Conservation (phyloP, 2,113 vertebrate genomes). For the Gopherus evgoodei region DNA sequence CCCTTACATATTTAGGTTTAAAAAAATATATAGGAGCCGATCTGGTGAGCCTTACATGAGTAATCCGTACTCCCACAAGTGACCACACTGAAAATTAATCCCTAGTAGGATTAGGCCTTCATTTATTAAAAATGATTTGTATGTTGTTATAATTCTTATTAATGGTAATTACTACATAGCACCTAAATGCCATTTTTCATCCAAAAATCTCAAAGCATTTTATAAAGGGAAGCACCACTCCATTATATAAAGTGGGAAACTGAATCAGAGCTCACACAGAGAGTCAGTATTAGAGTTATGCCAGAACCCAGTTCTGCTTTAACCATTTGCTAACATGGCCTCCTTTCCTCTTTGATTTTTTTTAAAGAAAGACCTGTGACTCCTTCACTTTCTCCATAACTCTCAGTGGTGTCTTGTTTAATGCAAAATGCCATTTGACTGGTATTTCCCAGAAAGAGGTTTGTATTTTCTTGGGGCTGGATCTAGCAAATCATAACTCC, state of each 20-base stretch:
- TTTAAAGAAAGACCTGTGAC: neutral
- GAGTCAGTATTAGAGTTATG: neutral
- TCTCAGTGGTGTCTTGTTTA: neutral
- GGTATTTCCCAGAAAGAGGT: neutral
- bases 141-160: neutral
- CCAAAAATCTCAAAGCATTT: neutral
- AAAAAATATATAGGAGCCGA: neutral
- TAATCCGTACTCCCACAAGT: neutral
- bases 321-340: neutral
- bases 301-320: neutral
- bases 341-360: neutral
- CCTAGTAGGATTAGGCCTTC: neutral
- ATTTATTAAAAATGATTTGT: constrained; percentile 17
- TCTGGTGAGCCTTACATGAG: neutral
- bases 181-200: neutral
- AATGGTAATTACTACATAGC: neutral
- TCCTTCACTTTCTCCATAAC: neutral
- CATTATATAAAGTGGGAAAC: neutral
- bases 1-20: neutral
- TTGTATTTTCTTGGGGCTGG: neutral
- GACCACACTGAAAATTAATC: neutral
- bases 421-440: neutral
- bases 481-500: neutral
- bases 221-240: neutral
- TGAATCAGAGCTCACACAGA: neutral